A percentile compares a stretch with the other conserved stretches of the same genome.
Conservation (phyloP, 2,888 invertebrate genomes). For the Malthinus seriepunctatus region DNA sequence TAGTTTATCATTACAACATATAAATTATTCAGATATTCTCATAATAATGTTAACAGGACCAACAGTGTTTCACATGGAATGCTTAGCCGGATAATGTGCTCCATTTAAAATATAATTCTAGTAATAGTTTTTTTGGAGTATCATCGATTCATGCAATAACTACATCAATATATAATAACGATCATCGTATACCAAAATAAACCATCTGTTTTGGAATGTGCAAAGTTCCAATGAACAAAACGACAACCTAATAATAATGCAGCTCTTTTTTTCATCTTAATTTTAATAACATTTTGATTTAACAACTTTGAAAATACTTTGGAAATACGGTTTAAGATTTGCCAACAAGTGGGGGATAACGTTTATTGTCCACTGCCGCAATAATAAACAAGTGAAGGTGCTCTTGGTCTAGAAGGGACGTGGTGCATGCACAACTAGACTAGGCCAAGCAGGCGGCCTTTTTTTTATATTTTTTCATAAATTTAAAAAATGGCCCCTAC, state of each 20-base stretch:
- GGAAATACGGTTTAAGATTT: conserved; percentile 41
- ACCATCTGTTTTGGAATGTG: conserved; percentile 48
- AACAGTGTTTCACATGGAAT: conserved; percentile 57
- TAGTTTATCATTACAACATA: conserved; percentile 57
- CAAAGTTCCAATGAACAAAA: conserved; percentile 47
- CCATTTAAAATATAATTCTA: conserved; percentile 42
- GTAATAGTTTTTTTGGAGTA: conserved; percentile 16
- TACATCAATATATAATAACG: conserved; percentile 13
- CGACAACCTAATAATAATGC: conserved; percentile 41
- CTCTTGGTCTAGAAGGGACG: conserved; percentile 41
- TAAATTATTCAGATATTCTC: conserved; percentile 55
- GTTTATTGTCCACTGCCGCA: conserved; percentile 53
- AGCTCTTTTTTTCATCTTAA: conserved; percentile 36
- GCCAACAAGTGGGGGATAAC: conserved; percentile 50
- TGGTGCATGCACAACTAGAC: conserved; percentile 35
- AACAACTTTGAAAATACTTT: conserved; percentile 55
- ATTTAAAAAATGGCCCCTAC: conserved; percentile 25
- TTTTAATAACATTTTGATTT: conserved; percentile 52
- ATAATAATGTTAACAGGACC: conserved; percentile 54
- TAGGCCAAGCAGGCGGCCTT: conserved; percentile 36
- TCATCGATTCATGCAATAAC: conserved; percentile 9
- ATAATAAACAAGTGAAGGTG: conserved; percentile 48
- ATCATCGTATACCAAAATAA: conserved; percentile 49
- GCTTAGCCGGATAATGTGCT: conserved; percentile 57
- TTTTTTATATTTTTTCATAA: not conserved